Conservation (phyloP, 1,140 invertebrate genomes). For the Pinna nobilis region DNA sequence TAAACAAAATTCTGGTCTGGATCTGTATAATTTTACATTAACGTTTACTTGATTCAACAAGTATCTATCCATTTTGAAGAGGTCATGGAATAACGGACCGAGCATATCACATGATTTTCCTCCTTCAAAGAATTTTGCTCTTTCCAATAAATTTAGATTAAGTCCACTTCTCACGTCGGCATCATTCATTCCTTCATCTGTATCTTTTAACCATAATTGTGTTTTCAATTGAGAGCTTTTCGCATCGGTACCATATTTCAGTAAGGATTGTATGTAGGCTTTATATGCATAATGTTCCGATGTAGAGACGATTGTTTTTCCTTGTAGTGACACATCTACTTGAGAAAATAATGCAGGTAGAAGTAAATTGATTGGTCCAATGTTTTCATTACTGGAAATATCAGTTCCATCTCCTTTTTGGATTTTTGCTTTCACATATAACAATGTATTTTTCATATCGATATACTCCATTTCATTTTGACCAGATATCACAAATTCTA, state of each 20-base stretch:
- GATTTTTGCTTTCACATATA: slow-evolving; percentile 38
- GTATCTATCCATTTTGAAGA: slow-evolving; percentile 33
- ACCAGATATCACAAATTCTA: slow-evolving; percentile 32
- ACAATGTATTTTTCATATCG: slow-evolving; percentile 27
- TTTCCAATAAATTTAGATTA: neutral
- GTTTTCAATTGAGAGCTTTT: slow-evolving; percentile 15
- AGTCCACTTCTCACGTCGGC: slow-evolving; percentile 3
- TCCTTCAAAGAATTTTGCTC: neutral
- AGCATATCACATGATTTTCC: slow-evolving; percentile 24
- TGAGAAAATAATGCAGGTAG: slow-evolving; percentile 35
- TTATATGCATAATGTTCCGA: slow-evolving; percentile 37
- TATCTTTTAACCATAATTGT: slow-evolving; percentile 31
- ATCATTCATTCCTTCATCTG: slow-evolving; percentile 8
- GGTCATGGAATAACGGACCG: slow-evolving; percentile 33
- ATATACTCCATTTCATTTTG: slow-evolving; percentile 44
- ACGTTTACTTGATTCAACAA: slow-evolving; percentile 31
- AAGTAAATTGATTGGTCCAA: slow-evolving; percentile 35
- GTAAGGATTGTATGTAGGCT: slow-evolving; percentile 26
- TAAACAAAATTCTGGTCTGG: neutral
- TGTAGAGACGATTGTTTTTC: slow-evolving; percentile 17
- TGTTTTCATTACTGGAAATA: slow-evolving; percentile 17
- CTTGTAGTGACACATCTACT: slow-evolving; percentile 31
- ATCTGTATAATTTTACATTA: neutral
- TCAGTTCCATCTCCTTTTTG: slow-evolving; percentile 9
- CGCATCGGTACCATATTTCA: slow-evolving; percentile 36